phyloP scores from a whole-genome alignment of 2,797 vertebrate genomes.

The Adelosebastes latens region DNA sequence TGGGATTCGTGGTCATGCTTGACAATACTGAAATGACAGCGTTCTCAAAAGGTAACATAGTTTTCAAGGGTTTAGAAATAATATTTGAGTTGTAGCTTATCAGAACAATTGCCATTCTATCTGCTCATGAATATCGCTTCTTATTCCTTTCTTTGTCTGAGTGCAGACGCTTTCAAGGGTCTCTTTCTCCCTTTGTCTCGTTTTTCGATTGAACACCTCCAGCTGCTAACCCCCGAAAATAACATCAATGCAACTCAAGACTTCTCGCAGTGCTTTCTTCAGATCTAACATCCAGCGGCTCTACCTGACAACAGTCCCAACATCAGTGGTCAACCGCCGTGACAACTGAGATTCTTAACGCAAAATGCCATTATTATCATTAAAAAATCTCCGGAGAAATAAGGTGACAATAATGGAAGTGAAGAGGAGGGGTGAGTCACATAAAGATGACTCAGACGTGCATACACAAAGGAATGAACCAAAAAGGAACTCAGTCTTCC shows the following conservation, averaged over 20 bases:
- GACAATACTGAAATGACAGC: neutral
- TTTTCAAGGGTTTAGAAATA: neutral
- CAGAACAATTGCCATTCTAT: neutral
- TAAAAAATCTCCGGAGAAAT: neutral
- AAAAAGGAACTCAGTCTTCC: neutral
- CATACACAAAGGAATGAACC: neutral
- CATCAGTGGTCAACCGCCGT: neutral
- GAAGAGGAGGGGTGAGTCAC: conserved; percentile 1
- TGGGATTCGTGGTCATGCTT: neutral
- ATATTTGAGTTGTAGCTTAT: neutral
- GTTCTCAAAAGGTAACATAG: neutral
- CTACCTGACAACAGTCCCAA: neutral
- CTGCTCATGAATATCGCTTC: neutral
- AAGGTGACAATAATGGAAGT: conserved; percentile 4
- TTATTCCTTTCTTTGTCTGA: neutral
- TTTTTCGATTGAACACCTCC: neutral
- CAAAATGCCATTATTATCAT: neutral
- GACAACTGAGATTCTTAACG: neutral
- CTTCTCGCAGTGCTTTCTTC: neutral
- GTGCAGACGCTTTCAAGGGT: neutral
- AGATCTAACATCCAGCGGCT: neutral
- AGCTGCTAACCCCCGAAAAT: conserved; percentile 14
- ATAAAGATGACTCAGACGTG: conserved; percentile 8
- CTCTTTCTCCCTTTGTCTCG: neutral
- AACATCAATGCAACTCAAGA: conserved; percentile 3